phyloP scores from a whole-genome alignment of 2,797 vertebrate species.

The Lagocephalus sceleratus region DNA sequence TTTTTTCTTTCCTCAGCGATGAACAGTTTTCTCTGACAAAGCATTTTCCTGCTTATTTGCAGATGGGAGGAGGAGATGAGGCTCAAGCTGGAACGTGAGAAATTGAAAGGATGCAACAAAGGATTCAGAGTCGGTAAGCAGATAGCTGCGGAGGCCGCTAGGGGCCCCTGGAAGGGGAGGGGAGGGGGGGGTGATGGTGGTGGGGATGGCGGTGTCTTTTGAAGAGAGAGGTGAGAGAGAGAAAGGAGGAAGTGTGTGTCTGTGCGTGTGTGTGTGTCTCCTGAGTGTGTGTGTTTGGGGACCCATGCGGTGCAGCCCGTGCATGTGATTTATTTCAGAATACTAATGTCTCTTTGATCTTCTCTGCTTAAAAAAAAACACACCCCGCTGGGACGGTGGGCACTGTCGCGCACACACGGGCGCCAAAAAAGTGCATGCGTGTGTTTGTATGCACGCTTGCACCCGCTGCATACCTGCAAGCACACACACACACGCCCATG shows the following conservation, averaged over 20 bases:
- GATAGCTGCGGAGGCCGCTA: slow-evolving; percentile 66
- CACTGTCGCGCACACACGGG: slow-evolving; percentile 19
- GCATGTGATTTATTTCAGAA: slow-evolving; percentile 74
- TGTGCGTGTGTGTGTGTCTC: slow-evolving; percentile 21
- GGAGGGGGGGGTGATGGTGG: slow-evolving; percentile 13
- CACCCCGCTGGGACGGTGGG: slow-evolving; percentile 61
- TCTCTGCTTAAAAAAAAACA: slow-evolving; percentile 59
- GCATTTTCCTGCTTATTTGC: slow-evolving; percentile 73
- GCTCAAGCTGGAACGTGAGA: slow-evolving; percentile 64
- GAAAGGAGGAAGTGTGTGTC: slow-evolving; percentile 40
- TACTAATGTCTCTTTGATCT: slow-evolving; percentile 3
- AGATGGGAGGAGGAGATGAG: slow-evolving; percentile 59
- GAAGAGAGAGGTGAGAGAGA: slow-evolving; percentile 54
- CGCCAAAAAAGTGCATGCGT: slow-evolving; percentile 42
- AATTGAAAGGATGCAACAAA: slow-evolving; percentile 68
- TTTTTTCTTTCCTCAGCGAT: slow-evolving; percentile 21
- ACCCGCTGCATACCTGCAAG: slow-evolving; percentile 35
- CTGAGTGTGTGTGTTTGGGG: slow-evolving; percentile 66
- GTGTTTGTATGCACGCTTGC: slow-evolving; percentile 39
- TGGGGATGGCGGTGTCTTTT: slow-evolving; percentile 53
- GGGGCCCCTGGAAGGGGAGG: slow-evolving; percentile 32
- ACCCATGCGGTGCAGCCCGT: slow-evolving; percentile 61
- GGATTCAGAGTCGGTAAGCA: slow-evolving; percentile 67
- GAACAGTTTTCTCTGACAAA: slow-evolving; percentile 73
- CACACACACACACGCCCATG: slow-evolving; percentile 26